A percentile compares a stretch with the other conserved stretches of the same genome.
phyloP scores from a whole-genome alignment of 2,888 invertebrate genomes.

The Scrobipalpa atriplicella region DNA sequence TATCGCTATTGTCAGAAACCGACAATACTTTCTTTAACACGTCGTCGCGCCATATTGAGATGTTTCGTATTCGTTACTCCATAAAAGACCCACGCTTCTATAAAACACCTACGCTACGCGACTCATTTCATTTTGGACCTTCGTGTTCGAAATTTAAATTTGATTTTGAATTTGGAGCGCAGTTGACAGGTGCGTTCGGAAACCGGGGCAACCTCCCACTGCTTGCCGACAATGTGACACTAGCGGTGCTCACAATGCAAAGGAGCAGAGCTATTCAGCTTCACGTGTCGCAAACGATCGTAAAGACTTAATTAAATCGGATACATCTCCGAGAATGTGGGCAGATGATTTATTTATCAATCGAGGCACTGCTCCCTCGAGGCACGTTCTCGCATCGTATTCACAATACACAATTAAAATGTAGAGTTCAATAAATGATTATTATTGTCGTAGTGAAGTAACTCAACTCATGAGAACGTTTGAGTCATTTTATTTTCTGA shows the following conservation, averaged over 20 bases:
- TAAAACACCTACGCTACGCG: conserved; percentile 39
- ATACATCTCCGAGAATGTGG: conserved; percentile 61
- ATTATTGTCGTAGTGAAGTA: background rate
- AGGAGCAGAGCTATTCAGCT: conserved; percentile 60
- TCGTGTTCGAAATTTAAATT: conserved; percentile 49
- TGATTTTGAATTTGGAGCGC: conserved; percentile 43
- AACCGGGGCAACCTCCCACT: conserved; percentile 74
- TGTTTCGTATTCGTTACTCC: conserved; percentile 40
- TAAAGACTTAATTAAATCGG: conserved; percentile 78
- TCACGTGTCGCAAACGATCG: conserved; percentile 67
- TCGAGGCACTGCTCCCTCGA: conserved; percentile 40
- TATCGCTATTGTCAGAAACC: conserved; percentile 68
- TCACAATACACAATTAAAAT: conserved; percentile 4
- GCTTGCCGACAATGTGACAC: conserved; percentile 71
- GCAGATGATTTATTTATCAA: conserved; percentile 68
- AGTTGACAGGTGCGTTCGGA: conserved; percentile 74
- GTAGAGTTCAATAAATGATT: background rate
- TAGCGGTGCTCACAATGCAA: conserved; percentile 49
- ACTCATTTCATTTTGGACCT: conserved; percentile 43
- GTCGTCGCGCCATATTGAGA: conserved; percentile 67
- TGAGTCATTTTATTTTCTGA: background rate
- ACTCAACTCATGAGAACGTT: background rate
- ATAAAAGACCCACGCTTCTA: conserved; percentile 51
- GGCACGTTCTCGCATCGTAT: conserved; percentile 32
- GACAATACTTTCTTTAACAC: conserved; percentile 65